Base-by-base conservation (phyloP, 2,888 invertebrate genomes). In the Polydrusus cervinus region DNA sequence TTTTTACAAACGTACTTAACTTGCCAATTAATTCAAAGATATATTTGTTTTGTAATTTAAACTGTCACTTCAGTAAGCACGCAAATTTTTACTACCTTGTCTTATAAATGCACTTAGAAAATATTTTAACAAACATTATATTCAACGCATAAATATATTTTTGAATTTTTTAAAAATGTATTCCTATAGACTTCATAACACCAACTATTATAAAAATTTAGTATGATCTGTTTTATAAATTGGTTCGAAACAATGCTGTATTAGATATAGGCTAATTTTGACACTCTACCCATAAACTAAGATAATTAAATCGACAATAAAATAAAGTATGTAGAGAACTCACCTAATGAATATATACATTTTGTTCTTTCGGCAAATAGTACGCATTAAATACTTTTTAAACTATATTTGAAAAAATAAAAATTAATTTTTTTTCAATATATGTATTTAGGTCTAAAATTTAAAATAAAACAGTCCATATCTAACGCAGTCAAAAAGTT, bases 171-270 rank as follows among this genome's bases (percentile, higher is more conserved):
- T 10, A 60, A 38, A 11, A 60, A 38, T 34, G 14, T 18, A 34
- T 8, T 34, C 34, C 13, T 55, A 34, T 34, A 14, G 34, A 55
- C 18, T 40, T 60, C 18, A 30, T 20, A 57, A 60, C 38, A 60
- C 40, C 57, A 9, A 60, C 57, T 60, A 60, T 34, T 34, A 14
- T 34, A 62, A 34, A 45, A 47, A 62, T n/a, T 30, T 30, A 49
- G 47, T 30, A 47, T 64, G 47, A 64, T 34, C 64, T 64, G 47
- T 64, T 47, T 64, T 49, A 34, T 64, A 49, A 34, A 34, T 3
- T 45, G 25, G n/a, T 45, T 10, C 30, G 16, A 34, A 64, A 45
- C 64, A 64, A 64, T 64, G 64, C 64, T 64, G 64, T 49, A 64
- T 64, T n/a, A 64, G 62, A 64, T 64, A 47, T 25, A 11, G 13